phyloP scores from a whole-genome alignment of 2,888 invertebrate genomes.

The Watsonalla cultraria region DNA sequence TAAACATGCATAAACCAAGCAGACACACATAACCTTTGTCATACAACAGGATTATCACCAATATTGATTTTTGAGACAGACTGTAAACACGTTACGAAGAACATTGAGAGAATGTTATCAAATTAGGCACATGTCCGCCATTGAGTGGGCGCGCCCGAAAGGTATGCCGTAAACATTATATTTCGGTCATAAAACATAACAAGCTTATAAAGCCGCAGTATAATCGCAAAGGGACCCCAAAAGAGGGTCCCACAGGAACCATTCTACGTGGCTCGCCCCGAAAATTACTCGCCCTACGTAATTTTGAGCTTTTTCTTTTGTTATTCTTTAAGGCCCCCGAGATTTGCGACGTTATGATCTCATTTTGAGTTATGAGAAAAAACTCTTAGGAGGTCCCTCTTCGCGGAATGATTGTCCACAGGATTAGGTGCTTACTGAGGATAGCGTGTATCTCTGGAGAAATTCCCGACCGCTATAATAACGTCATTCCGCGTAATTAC shows the following conservation, averaged over 20 bases:
- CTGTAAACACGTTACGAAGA: constrained; percentile 15
- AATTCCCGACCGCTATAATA: constrained; percentile 11
- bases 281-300: constrained; percentile 74
- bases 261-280: constrained; percentile 64
- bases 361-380: constrained; percentile 76
- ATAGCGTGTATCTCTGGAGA: constrained; percentile 31
- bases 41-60: too few relatives aligned
- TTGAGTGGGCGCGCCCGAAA: constrained; percentile 37
- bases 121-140: constrained; percentile 31
- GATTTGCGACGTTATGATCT: constrained; percentile 75
- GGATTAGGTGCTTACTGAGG: constrained; percentile 61
- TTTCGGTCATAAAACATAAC: constrained; percentile 71
- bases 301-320: constrained; percentile 74
- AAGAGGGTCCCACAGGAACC: constrained; percentile 60
- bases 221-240: constrained; percentile 65
- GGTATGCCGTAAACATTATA: constrained; percentile 56
- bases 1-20: too few relatives aligned
- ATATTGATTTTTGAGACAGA: too few relatives aligned
- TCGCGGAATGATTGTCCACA: constrained; percentile 64
- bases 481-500: background rate
- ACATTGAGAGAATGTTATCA: constrained; percentile 37
- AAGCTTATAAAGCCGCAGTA: constrained; percentile 74
- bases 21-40: too few relatives aligned
- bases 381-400: constrained; percentile 66
- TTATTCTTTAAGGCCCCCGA: constrained; percentile 72